phyloP scores from a whole-genome alignment of 2,888 invertebrate species.

The Saturnia japonica region DNA sequence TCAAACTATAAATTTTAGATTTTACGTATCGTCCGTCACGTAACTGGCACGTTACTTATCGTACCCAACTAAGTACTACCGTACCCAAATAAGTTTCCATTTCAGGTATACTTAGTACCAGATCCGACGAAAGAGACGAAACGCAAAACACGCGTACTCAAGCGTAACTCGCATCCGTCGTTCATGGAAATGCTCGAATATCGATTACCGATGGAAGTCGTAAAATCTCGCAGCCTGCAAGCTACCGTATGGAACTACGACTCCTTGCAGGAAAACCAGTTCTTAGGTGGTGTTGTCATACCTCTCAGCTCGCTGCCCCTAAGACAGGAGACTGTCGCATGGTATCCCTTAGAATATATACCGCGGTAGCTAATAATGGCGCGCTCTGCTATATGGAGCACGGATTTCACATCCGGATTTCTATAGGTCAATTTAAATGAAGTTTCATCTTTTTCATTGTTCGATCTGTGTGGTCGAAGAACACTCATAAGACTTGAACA shows the following conservation, averaged over 20 bases:
- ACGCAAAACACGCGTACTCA: constrained; percentile 96
- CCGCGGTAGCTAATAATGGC: constrained; percentile 71
- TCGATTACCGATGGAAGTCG: constrained; percentile 90
- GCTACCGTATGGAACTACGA: constrained; percentile 98
- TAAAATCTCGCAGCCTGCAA: constrained; percentile 89
- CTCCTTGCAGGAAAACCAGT: constrained; percentile 95
- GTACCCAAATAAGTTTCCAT: too few species aligned
- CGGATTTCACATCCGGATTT: constrained; percentile 31
- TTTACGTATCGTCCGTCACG: too few species aligned
- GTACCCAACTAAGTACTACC: too few species aligned
- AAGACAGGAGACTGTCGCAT: constrained; percentile 89
- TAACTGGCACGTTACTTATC: too few species aligned
- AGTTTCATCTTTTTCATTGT: not conserved
- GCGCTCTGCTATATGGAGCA: constrained; percentile 64
- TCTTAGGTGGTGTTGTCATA: constrained; percentile 95
- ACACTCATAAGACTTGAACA: too few species aligned
- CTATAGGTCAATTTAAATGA: not conserved
- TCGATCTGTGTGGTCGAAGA: not conserved
- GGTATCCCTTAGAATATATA: constrained; percentile 88
- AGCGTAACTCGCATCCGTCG: constrained; percentile 96
- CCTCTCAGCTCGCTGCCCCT: constrained; percentile 88
- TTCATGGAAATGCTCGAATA: constrained; percentile 99
- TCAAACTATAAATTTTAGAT: too few species aligned
- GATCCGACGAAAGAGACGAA: constrained; percentile 96
- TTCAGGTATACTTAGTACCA: constrained; percentile 91